A percentile compares a stretch with the other conserved stretches of the same genome.
Conservation (phyloP, 2,113 vertebrate species). For the Butorides virescens region DNA sequence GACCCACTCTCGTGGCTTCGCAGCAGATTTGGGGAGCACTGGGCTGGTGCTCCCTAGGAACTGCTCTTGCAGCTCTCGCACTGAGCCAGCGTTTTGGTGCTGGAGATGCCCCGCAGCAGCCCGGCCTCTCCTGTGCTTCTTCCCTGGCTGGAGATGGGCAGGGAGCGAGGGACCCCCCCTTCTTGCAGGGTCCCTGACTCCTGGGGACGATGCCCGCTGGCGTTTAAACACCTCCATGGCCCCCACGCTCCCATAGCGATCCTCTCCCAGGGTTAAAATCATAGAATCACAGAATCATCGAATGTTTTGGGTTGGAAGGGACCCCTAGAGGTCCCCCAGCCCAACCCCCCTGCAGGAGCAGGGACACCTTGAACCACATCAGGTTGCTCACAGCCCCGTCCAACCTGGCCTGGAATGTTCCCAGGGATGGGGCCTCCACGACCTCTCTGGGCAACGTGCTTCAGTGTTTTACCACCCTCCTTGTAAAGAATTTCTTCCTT, state of each 20-base stretch:
- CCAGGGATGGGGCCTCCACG: too few species aligned
- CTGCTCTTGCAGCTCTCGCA: accelerated
- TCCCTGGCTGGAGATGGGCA: neutral
- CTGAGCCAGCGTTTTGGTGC: neutral
- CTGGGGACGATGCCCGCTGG: accelerated
- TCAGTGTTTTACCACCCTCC: too few species aligned
- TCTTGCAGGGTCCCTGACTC: accelerated
- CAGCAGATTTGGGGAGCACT: neutral
- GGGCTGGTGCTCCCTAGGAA: accelerated
- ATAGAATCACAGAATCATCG: too few species aligned
- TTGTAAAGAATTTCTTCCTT: too few species aligned
- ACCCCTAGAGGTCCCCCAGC: too few species aligned
- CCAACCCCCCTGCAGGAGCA: too few species aligned
- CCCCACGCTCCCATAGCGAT: neutral
- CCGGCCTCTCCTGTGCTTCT: neutral
- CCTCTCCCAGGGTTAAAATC: accelerated
- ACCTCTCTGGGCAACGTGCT: too few species aligned
- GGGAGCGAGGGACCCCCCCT: neutral
- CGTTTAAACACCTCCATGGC: neutral
- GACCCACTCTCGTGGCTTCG: accelerated
- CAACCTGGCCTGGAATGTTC: too few species aligned
- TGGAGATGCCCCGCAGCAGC: neutral
- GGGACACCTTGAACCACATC: too few species aligned
- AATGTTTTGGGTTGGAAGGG: too few species aligned
- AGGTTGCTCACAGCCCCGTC: too few species aligned